Evolutionary conservation across 1,140 invertebrate genomes (phyloP).

Genomic region (Sarcophaga bullata): DNA sequence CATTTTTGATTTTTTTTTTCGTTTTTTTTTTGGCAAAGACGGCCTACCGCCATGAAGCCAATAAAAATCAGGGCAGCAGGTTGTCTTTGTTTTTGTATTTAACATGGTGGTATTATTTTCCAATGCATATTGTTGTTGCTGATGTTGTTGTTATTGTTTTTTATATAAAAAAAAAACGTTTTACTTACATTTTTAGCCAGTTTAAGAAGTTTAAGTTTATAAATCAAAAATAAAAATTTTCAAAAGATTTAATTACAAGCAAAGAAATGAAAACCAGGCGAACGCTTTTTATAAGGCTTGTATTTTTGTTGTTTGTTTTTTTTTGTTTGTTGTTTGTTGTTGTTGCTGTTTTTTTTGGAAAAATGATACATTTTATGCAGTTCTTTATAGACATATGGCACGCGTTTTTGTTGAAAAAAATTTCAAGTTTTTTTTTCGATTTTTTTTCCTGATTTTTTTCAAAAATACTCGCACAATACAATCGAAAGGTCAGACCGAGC

Average conservation of each 20-base stretch:
- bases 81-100: conserved; percentile 32
- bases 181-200: background rate
- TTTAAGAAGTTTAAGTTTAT: conserved; percentile 24
- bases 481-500: background rate
- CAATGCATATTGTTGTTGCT: background rate
- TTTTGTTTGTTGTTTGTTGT: background rate
- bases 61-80: conserved; percentile 58
- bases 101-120: conserved; percentile 23
- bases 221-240: conserved; percentile 16
- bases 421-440: too few species aligned
- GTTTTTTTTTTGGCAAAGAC: background rate
- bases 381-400: conserved; percentile 17
- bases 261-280: background rate
- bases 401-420: conserved; percentile 17
- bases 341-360: background rate
- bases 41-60: conserved; percentile 52
- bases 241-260: conserved; percentile 34
- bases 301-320: conserved; percentile 21
- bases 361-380: conserved; percentile 7
- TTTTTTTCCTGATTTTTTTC: background rate
- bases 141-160: background rate
- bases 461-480: background rate
- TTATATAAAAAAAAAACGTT: background rate
- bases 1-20: background rate
- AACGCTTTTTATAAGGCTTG: background rate